Evolutionary conservation across 2,888 invertebrate species (phyloP).

Genomic region (Phania funesta): DNA sequence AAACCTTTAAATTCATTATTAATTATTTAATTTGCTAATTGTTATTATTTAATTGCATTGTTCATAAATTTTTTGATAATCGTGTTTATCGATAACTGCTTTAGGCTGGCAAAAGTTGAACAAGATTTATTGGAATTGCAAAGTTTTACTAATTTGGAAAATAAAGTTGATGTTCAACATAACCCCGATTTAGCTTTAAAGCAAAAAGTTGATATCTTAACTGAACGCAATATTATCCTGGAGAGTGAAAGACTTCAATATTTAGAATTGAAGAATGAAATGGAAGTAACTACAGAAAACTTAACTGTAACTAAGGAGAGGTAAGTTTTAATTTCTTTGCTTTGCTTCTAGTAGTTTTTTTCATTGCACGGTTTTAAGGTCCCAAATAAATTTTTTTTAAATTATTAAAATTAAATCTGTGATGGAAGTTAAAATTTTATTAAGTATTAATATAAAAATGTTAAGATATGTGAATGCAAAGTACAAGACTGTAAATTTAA

Average conservation of each 20-base stretch:
- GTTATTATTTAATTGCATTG: conserved; percentile 4
- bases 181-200: conserved; percentile 70
- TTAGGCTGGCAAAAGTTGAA: conserved; percentile 81
- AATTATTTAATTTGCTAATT: neutral
- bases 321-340: conserved; percentile 61
- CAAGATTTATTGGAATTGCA: conserved; percentile 82
- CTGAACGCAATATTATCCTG: conserved; percentile 67
- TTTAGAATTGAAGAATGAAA: conserved; percentile 61
- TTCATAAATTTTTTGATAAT: conserved; percentile 7
- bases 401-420: neutral
- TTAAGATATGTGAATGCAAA: too few species aligned
- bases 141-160: conserved; percentile 84
- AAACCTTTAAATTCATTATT: neutral
- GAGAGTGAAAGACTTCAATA: conserved; percentile 68
- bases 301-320: conserved; percentile 64
- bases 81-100: conserved; percentile 47
- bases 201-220: conserved; percentile 68
- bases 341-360: neutral
- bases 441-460: too few species aligned
- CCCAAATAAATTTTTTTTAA: neutral
- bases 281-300: conserved; percentile 34
- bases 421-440: too few species aligned
- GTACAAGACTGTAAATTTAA: too few species aligned
- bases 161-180: conserved; percentile 78
- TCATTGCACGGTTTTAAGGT: conserved; percentile 9